A percentile compares a stretch with the other conserved stretches of the same genome.
phyloP scores from a whole-genome alignment of 2,797 vertebrate species.

The Sebastes baramenuke region DNA sequence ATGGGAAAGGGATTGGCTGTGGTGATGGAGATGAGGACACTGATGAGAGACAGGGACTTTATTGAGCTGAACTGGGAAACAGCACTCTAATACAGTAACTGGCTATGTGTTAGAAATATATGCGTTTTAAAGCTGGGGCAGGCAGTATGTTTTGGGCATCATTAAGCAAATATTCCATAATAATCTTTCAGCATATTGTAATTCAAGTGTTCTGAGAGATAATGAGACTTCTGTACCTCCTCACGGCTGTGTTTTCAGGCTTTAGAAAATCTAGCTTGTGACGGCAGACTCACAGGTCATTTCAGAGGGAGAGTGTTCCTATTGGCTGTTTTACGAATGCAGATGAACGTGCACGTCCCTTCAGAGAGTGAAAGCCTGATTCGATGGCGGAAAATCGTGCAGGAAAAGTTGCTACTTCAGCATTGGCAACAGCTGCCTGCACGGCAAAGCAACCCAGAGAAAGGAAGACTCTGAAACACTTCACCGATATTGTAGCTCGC shows the following conservation, averaged over 20 bases:
- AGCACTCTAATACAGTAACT: background rate
- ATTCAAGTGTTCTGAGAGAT: background rate
- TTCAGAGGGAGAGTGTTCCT: background rate
- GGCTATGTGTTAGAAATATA: background rate
- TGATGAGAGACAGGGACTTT: background rate
- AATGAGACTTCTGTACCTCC: too few species aligned
- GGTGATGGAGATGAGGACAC: slow-evolving; percentile 27
- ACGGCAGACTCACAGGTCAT: too few species aligned
- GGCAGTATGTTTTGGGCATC: background rate
- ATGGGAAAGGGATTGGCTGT: slow-evolving; percentile 12
- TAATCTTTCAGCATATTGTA: background rate
- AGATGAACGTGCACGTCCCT: background rate
- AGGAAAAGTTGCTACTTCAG: rapidly evolving
- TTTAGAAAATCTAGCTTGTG: too few species aligned
- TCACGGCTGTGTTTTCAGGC: too few species aligned
- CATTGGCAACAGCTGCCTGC: background rate
- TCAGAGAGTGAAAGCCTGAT: background rate
- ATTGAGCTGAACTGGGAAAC: background rate
- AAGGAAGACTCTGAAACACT: too few species aligned
- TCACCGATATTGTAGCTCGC: too few species aligned
- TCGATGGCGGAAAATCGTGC: background rate
- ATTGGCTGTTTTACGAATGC: background rate
- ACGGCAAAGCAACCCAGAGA: too few species aligned
- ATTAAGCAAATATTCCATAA: background rate
- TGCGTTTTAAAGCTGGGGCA: background rate